Conservation (phyloP, 2,888 invertebrate genomes). For the Xanthorhoe spadicearia region DNA sequence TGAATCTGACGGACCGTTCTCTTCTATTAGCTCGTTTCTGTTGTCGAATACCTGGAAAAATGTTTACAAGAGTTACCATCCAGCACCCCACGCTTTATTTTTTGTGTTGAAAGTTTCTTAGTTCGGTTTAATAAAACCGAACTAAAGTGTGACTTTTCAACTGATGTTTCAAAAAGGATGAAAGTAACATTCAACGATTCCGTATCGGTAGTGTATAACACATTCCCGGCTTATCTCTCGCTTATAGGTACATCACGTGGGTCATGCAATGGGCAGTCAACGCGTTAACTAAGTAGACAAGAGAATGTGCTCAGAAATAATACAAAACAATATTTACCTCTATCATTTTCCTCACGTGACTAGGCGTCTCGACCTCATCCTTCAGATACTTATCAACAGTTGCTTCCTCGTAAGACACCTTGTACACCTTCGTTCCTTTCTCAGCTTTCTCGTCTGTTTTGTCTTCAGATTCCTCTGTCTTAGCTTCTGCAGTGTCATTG, state of each 20-base stretch:
- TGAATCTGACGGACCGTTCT: slow-evolving; percentile 86
- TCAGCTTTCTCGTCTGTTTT: slow-evolving; percentile 42
- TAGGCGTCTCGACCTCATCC: slow-evolving; percentile 85
- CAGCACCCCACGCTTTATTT: no score
- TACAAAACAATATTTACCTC: slow-evolving; percentile 83
- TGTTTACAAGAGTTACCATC: not conserved
- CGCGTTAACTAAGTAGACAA: no score
- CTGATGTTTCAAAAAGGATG: no score
- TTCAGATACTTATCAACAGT: slow-evolving; percentile 77
- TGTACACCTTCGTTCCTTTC: slow-evolving; percentile 61
- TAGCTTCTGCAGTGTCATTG: slow-evolving; percentile 67
- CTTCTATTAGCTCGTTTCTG: slow-evolving; percentile 89
- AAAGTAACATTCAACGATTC: no score
- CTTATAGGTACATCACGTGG: no score
- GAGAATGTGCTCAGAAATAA: not conserved
- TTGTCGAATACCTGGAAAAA: slow-evolving; percentile 91
- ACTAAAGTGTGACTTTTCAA: no score
- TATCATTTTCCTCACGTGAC: slow-evolving; percentile 95
- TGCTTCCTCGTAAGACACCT: slow-evolving; percentile 73
- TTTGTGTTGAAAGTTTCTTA: no score
- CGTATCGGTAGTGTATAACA: no score
- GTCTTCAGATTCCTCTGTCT: slow-evolving; percentile 50
- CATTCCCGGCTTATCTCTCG: no score
- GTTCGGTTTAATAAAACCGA: no score
- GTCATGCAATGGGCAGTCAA: no score